These are phyloP conservation scores for Sylvia atricapilla DNA, from an alignment of 2,113 vertebrate species.

Conservation along the genomic window DNA sequence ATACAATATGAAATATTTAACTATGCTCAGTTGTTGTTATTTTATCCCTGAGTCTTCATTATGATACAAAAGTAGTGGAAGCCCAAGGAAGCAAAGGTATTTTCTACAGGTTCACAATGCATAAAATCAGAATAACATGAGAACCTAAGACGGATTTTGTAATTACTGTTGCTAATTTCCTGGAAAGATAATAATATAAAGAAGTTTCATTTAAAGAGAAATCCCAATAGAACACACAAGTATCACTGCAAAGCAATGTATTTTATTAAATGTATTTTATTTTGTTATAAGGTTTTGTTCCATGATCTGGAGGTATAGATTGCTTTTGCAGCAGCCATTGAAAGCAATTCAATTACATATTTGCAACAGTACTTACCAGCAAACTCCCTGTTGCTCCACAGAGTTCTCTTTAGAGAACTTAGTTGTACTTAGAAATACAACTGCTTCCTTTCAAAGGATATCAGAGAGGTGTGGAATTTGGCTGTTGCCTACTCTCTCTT, in stretches of 20 bases:
- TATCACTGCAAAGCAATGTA: not conserved
- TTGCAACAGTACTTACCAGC: not conserved
- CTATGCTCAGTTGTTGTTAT: not conserved
- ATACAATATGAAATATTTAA: not conserved
- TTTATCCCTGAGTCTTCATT: not conserved
- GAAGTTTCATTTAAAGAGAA: not conserved
- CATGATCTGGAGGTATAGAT: not conserved
- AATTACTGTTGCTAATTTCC: not conserved
- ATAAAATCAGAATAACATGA: not conserved
- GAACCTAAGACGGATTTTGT: not conserved
- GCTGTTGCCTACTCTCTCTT: not conserved
- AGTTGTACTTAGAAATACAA: not conserved
- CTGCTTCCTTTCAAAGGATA: not conserved
- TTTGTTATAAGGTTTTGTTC: not conserved
- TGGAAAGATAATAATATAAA: not conserved
- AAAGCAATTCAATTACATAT: not conserved
- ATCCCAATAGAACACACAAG: not conserved
- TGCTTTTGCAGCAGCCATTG: not conserved
- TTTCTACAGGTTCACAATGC: not conserved
- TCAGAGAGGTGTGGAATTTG: not conserved
- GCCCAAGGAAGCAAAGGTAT: not conserved
- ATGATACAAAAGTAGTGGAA: not conserved
- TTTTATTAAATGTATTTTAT: not conserved
- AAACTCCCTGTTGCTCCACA: not conserved
- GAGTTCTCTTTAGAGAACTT: not conserved